A percentile compares a stretch with the other conserved stretches of the same genome.
These are phyloP conservation scores for Pagrus major DNA, from an alignment of 2,113 vertebrate species.

Conservation along the genomic window DNA sequence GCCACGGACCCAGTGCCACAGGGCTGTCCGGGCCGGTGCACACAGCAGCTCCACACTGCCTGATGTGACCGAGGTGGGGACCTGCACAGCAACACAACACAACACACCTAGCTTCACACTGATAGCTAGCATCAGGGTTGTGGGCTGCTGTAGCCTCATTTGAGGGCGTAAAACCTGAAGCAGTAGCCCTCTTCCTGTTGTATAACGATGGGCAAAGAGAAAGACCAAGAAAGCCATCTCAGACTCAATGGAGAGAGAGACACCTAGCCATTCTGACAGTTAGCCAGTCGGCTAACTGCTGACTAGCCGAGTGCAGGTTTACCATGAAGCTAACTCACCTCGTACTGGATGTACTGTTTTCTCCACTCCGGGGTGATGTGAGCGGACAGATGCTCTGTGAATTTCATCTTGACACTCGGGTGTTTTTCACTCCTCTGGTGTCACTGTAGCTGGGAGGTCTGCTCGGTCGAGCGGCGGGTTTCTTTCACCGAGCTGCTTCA, in stretches of 20 bases:
- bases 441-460: not conserved
- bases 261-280: not conserved
- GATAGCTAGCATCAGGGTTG: conserved; percentile 17
- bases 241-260: rapidly evolving
- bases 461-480: not conserved
- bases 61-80: not conserved
- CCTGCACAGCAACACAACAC: conserved; percentile 28
- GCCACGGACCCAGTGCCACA: no score
- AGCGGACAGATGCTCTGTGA: conserved; percentile 97
- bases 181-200: conserved; percentile 3
- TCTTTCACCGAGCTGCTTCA: not conserved
- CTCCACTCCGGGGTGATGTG: conserved; percentile 99
- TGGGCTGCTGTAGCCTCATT: not conserved
- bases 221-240: not conserved
- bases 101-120: conserved; percentile 12
- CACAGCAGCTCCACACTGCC: not conserved
- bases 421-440: not conserved
- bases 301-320: conserved; percentile 18
- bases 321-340: conserved; percentile 84
- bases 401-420: conserved; percentile 87
- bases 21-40: not conserved
- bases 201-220: not conserved
- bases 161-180: not conserved
- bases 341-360: conserved; percentile 99
- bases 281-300: conserved; percentile 35